phyloP scores from a whole-genome alignment of 2,888 invertebrate genomes.

The Byasa hedistus region DNA sequence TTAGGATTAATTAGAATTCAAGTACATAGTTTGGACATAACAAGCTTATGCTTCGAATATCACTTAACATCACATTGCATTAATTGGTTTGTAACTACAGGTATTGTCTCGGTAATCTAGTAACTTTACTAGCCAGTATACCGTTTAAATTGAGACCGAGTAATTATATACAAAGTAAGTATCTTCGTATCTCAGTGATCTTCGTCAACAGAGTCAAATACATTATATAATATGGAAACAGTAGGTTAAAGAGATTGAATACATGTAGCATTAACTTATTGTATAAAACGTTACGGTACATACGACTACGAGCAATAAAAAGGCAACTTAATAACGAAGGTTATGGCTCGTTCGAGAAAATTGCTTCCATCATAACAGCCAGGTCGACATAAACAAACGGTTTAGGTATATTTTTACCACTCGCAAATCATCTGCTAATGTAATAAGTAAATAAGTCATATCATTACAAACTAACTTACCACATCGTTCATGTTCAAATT shows the following conservation, averaged over 20 bases:
- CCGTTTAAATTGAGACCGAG: too few species aligned
- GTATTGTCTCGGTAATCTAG: too few species aligned
- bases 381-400: constrained; percentile 34
- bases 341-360: constrained; percentile 43
- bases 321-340: constrained; percentile 44
- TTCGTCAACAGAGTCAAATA: too few species aligned
- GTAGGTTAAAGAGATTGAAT: constrained; percentile 8
- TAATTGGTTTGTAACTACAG: too few species aligned
- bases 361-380: constrained; percentile 42
- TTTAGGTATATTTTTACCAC: constrained; percentile 13
- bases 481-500: too few species aligned
- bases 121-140: too few species aligned
- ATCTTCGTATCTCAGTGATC: too few species aligned
- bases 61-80: too few species aligned
- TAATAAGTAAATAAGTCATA: background rate
- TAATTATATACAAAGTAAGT: too few species aligned
- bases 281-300: constrained; percentile 29
- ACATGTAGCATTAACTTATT: constrained; percentile 12
- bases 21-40: too few species aligned
- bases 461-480: background rate
- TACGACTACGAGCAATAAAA: constrained; percentile 43
- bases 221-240: background rate
- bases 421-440: background rate
- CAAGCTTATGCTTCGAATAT: too few species aligned
- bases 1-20: too few species aligned